phyloP scores from a whole-genome alignment of 2,888 invertebrate species.

The Agrilus mali region DNA sequence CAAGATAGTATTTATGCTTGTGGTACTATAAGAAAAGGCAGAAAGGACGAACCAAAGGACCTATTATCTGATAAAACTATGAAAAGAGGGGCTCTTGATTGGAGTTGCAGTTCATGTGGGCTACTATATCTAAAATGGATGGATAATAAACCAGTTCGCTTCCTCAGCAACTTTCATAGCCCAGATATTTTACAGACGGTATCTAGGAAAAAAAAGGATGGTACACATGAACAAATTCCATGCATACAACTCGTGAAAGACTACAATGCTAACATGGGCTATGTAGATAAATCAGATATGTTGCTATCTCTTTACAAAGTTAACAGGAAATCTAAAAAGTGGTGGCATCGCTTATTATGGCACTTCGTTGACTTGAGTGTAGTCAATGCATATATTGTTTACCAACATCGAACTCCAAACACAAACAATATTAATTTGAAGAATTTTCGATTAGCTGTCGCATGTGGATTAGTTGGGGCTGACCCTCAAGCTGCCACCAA shows the following conservation, averaged over 20 bases:
- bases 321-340: background rate
- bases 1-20: no score
- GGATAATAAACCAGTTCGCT: no score
- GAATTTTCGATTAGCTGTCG: background rate
- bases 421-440: background rate
- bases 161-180: no score
- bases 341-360: slow-evolving; percentile 1
- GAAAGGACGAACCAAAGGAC: no score
- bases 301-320: background rate
- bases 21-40: no score
- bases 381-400: slow-evolving; percentile 1
- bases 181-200: no score
- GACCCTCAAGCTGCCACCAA: background rate
- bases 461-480: background rate
- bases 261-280: background rate
- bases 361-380: background rate
- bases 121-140: no score
- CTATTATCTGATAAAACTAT: no score
- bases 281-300: background rate
- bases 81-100: no score
- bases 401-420: background rate
- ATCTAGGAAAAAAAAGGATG: background rate
- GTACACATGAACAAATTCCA: background rate
- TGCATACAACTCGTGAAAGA: background rate
- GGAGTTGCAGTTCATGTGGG: no score